These are phyloP conservation scores for Scaptodrosophila latifasciaeformis DNA, from an alignment of 2,888 invertebrate genomes.

Conservation along the genomic window DNA sequence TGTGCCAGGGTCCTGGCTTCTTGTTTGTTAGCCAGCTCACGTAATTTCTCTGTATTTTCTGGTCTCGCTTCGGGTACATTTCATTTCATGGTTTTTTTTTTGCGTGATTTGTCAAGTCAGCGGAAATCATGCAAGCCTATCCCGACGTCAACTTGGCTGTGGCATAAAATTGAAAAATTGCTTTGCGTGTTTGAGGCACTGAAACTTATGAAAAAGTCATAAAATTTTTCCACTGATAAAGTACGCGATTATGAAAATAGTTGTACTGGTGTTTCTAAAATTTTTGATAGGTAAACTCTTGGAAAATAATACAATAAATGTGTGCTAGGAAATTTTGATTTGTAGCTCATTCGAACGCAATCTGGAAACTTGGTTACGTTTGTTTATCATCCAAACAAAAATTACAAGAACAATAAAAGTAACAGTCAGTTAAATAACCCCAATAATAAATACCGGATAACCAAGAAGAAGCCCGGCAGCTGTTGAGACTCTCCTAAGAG, in stretches of 20 bases:
- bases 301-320: not conserved
- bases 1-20: conserved; percentile 13
- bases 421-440: conserved; percentile 19
- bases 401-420: conserved; percentile 26
- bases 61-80: not conserved
- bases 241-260: not conserved
- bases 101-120: conserved; percentile 70
- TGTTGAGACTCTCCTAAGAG: conserved; percentile 1
- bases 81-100: conserved; percentile 36
- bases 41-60: no score
- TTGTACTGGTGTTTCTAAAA: not conserved
- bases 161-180: conserved; percentile 66
- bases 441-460: conserved; percentile 21
- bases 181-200: conserved; percentile 53
- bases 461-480: conserved; percentile 4
- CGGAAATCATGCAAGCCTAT: conserved; percentile 68
- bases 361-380: conserved; percentile 15
- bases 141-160: conserved; percentile 35
- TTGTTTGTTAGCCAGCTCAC: conserved; percentile 46
- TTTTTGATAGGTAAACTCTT: no score
- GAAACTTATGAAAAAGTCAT: conserved; percentile 55
- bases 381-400: conserved; percentile 1
- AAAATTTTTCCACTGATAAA: conserved; percentile 31
- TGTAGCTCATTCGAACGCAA: conserved; percentile 54
- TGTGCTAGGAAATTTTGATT: conserved; percentile 39